Percentiles rank a stretch among this genome's conserved stretches.
phyloP scores from a whole-genome alignment of 2,797 vertebrate genomes.

The Protonibea diacanthus region DNA sequence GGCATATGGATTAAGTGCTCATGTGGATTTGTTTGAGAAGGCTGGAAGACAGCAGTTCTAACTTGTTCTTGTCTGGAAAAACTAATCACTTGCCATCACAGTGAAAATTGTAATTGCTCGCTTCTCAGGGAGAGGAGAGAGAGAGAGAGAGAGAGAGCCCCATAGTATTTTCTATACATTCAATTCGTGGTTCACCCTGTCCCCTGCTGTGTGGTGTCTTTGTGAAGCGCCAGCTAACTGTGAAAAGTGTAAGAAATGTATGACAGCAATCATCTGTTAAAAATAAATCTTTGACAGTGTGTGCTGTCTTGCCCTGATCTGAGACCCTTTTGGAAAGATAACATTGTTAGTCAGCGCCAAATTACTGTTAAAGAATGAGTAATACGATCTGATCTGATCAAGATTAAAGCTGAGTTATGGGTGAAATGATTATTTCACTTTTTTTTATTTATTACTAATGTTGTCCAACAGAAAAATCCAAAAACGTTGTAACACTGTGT shows the following conservation, averaged over 20 bases:
- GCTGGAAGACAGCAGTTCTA: background rate
- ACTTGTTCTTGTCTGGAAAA: constrained; percentile 21
- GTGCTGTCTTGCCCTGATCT: background rate
- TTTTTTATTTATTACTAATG: too few species aligned
- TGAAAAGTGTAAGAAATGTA: background rate
- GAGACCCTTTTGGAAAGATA: background rate
- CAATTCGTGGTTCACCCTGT: background rate
- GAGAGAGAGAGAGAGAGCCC: background rate
- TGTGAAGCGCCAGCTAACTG: background rate
- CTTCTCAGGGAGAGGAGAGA: background rate
- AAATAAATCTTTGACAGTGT: too few species aligned
- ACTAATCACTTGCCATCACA: constrained; percentile 10
- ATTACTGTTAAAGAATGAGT: too few species aligned
- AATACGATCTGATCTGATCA: too few species aligned
- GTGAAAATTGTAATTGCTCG: constrained; percentile 8
- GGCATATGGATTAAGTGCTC: constrained; percentile 27
- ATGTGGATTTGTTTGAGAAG: constrained; percentile 10
- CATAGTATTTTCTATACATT: background rate
- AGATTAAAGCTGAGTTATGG: too few species aligned
- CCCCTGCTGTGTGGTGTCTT: background rate
- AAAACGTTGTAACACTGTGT: too few species aligned
- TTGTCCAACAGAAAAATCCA: too few species aligned
- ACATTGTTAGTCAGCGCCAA: background rate
- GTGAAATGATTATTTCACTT: too few species aligned
- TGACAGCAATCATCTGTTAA: constrained; percentile 1